phyloP scores from a whole-genome alignment of 2,113 vertebrate genomes.

The Callithrix jacchus region DNA sequence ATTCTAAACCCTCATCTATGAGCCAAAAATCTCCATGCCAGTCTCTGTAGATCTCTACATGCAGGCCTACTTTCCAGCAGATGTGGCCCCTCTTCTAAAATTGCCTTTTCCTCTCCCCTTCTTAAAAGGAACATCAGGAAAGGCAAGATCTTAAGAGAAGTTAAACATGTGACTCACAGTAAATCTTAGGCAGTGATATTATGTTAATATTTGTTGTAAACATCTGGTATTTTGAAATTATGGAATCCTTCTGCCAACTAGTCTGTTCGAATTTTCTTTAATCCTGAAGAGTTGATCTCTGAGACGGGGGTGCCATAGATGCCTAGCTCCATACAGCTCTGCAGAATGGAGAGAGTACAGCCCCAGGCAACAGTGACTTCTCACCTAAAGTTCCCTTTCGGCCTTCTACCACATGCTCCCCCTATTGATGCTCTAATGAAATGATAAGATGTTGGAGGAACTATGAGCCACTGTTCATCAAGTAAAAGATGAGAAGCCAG shows the following conservation, averaged over 20 bases:
- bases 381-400: neutral
- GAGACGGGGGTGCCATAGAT: no score
- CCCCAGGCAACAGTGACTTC: neutral
- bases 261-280: neutral
- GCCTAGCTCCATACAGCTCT: neutral
- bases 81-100: neutral
- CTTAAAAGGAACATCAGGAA: neutral
- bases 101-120: neutral
- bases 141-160: neutral
- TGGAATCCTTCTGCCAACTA: neutral
- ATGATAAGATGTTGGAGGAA: neutral
- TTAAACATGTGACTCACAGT: neutral
- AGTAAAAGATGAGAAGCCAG: neutral
- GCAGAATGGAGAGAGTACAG: neutral
- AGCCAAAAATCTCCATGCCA: neutral
- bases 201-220: neutral
- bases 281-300: neutral
- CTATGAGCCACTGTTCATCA: neutral
- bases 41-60: neutral
- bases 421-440: neutral
- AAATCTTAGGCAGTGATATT: neutral
- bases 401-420: neutral
- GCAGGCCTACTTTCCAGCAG: neutral
- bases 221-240: neutral
- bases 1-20: neutral